phyloP scores from a whole-genome alignment of 2,888 invertebrate genomes.

The Melanostoma scalare region DNA sequence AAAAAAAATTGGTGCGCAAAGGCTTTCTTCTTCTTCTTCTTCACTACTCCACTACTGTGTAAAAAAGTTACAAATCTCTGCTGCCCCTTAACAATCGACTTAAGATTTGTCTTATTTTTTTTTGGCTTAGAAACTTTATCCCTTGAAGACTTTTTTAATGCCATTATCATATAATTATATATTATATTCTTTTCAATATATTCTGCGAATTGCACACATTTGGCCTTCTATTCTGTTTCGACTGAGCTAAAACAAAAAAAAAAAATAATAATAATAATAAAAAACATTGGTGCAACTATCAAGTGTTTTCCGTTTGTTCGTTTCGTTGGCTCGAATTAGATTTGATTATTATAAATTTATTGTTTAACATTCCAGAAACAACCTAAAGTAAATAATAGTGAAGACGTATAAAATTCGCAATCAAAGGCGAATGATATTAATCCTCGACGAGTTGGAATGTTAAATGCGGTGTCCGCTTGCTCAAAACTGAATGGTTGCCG shows the following conservation, averaged over 20 bases:
- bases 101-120: background rate
- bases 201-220: conserved; percentile 40
- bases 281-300: conserved; percentile 12
- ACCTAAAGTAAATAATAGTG: conserved; percentile 29
- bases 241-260: conserved; percentile 33
- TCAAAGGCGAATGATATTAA: conserved; percentile 73
- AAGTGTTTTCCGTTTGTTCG: conserved; percentile 48
- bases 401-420: conserved; percentile 55
- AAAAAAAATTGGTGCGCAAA: conserved; percentile 64
- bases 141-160: too few relatives aligned
- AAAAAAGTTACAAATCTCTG: conserved; percentile 48
- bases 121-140: background rate
- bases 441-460: conserved; percentile 80
- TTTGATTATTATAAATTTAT: conserved; percentile 9
- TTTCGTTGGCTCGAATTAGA: conserved; percentile 19
- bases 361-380: conserved; percentile 59
- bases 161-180: too few relatives aligned
- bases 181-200: conserved; percentile 15
- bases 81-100: conserved; percentile 36
- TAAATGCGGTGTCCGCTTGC: conserved; percentile 81
- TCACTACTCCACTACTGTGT: conserved; percentile 53
- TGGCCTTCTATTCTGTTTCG: conserved; percentile 31
- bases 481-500: conserved; percentile 80
- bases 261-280: conserved; percentile 26
- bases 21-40: conserved; percentile 68